Base-by-base conservation (phyloP, 1,140 invertebrate species). In the Aphelinus certus region DNA sequence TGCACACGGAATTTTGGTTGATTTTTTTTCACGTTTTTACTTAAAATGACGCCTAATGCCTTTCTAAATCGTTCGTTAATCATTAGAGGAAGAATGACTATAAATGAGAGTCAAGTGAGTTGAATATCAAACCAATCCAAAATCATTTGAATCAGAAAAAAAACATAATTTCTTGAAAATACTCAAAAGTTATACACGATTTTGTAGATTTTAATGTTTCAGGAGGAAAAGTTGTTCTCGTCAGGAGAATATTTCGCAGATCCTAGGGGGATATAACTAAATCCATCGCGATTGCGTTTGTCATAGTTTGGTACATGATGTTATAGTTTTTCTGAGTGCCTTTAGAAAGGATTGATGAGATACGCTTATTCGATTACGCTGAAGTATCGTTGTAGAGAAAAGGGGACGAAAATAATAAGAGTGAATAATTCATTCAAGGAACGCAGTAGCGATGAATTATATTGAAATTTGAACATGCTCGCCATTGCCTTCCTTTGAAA, bases 201-300 rank as follows among this genome's bases (percentile, higher is more conserved):
- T 58, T 70, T 47, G 53, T 58, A 42, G 26, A 58, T 5, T 71
- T 71, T 71, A 51, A 66, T 65, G 69, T 71, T 71, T 71, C 71
- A 79, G 79, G 83, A 83, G 83, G 79, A 84, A 85, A 85, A 84
- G 83, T 85, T 84, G 79, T 79, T 84, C 83, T 56, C 64, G 9
- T 66, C 10, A 26, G 63, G 47, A 71, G 73, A 74, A 10, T 60
- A 51, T 74, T 62, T 48, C 53, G 26, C 26, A 26, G 26, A 26
- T 26, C 26, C 26, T 26, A 26, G 42, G n/a, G 63, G 65, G 26
- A 74, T 6, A 2, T 51, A 72, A 58, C 67, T 45, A 57, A 53
- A 49, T 64, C 49, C 46, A 26, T 51, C 7, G 43, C 3, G 1
- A n/a, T 61, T 6, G 26, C 56, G 51, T 53, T 53, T 53, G 4